phyloP scores from a whole-genome alignment of 2,888 invertebrate genomes.

The Perizoma affinitatum region DNA sequence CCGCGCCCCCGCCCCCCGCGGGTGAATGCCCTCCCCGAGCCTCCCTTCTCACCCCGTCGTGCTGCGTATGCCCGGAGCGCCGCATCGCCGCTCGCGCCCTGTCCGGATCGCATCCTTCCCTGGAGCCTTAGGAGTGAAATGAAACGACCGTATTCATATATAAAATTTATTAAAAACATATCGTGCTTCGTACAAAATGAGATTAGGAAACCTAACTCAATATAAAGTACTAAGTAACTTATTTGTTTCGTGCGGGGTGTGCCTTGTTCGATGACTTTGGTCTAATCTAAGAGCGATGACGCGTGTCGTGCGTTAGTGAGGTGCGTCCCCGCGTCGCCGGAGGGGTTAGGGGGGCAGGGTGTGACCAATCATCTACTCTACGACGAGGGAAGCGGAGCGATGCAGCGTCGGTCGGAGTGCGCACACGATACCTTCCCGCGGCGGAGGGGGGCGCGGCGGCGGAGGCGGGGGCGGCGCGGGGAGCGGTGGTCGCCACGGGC shows the following conservation, averaged over 20 bases:
- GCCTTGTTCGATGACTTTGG: constrained; percentile 7
- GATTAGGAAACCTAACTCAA: too few species aligned
- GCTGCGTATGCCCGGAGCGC: constrained; percentile 21
- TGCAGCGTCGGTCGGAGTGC: constrained; percentile 50
- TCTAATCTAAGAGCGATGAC: constrained; percentile 3
- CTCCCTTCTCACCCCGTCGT: background rate
- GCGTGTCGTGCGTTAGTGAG: constrained; percentile 4
- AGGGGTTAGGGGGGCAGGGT: constrained; percentile 3
- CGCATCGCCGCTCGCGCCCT: constrained; percentile 14
- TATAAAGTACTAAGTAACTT: background rate
- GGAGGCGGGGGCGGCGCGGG: constrained; percentile 40
- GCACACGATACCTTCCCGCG: constrained; percentile 54
- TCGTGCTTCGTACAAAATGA: background rate
- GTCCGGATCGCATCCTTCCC: constrained; percentile 23
- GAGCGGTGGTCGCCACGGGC: constrained; percentile 49
- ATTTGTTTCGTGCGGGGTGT: constrained; percentile 12
- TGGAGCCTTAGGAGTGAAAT: constrained; percentile 44
- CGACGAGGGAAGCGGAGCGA: constrained; percentile 65
- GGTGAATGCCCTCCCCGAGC: background rate
- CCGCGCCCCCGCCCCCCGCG: constrained; percentile 12
- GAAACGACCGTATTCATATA: constrained; percentile 41
- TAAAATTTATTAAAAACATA: constrained; percentile 29
- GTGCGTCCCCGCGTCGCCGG: constrained; percentile 18
- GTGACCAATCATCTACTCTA: constrained; percentile 54
- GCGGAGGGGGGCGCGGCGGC: constrained; percentile 58